Percentiles rank a stretch among this genome's conserved stretches.
Conservation (phyloP, 2,797 vertebrate genomes). For the Falco concolor region DNA sequence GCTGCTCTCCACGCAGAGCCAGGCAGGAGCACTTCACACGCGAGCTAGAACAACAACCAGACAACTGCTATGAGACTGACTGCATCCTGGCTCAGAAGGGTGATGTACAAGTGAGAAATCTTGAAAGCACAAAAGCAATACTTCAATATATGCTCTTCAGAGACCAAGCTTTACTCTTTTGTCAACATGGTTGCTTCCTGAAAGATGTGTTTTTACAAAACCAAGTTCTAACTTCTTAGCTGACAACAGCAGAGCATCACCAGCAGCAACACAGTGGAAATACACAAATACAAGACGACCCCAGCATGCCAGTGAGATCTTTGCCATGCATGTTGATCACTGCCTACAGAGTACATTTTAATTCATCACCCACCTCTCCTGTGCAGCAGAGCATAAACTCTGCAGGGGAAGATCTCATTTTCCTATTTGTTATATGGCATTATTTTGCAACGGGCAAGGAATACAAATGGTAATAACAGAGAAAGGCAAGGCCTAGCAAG, state of each 20-base stretch:
- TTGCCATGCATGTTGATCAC: not conserved
- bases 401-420: not conserved
- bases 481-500: not conserved
- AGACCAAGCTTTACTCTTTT: not conserved
- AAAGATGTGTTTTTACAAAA: not conserved
- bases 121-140: not conserved
- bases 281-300: not conserved
- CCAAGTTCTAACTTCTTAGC: not conserved
- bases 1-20: not conserved
- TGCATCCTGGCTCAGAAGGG: not conserved
- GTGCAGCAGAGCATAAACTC: not conserved
- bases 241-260: not conserved
- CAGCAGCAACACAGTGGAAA: not conserved
- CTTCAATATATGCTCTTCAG: not conserved
- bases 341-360: not conserved
- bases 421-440: not conserved
- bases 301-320: rapidly evolving
- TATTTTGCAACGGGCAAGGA: not conserved
- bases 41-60: not conserved
- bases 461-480: not conserved
- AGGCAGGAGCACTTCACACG: not conserved
- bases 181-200: not conserved
- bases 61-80: not conserved
- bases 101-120: not conserved
- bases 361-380: not conserved